These are phyloP conservation scores for Megaustenia siamemsis DNA, from an alignment of 2,888 invertebrate genomes.

Conservation along the genomic window DNA sequence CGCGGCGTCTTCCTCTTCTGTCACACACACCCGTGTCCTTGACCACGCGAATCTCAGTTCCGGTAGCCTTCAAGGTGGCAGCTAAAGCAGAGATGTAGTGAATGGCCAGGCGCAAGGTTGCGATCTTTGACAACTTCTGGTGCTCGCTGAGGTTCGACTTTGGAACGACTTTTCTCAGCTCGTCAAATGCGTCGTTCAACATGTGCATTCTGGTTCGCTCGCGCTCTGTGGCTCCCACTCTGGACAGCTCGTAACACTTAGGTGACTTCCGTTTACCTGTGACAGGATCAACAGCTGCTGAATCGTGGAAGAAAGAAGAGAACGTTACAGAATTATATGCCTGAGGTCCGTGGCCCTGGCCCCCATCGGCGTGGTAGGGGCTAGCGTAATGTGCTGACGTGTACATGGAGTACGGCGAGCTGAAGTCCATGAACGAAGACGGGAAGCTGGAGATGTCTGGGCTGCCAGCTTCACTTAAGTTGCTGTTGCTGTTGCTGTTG, in stretches of 20 bases:
- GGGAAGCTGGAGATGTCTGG: constrained; percentile 43
- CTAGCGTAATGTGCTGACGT: neutral
- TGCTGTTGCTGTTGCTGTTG: constrained; percentile 25
- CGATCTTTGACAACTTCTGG: constrained; percentile 80
- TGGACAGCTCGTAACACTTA: constrained; percentile 58
- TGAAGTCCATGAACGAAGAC: constrained; percentile 47
- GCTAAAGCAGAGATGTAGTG: constrained; percentile 78
- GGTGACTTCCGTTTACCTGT: constrained; percentile 37
- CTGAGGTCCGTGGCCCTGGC: neutral
- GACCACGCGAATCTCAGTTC: constrained; percentile 70
- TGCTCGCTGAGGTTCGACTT: constrained; percentile 78
- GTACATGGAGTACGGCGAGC: constrained; percentile 43
- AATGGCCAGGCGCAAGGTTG: constrained; percentile 79
- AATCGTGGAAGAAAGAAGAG: constrained; percentile 12
- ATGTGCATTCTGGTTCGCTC: constrained; percentile 80
- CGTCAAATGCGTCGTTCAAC: constrained; percentile 80
- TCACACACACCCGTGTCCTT: constrained; percentile 64
- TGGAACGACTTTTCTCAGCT: constrained; percentile 76
- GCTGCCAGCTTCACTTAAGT: neutral
- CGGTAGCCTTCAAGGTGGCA: constrained; percentile 68
- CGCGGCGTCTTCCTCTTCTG: constrained; percentile 68
- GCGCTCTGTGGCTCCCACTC: constrained; percentile 75
- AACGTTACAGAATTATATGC: constrained; percentile 13
- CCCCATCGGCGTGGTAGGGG: constrained; percentile 13
- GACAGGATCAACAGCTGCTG: neutral